Evolutionary conservation across 2,888 invertebrate species (phyloP).

Genomic region (Drosophila flavopinicola): DNA sequence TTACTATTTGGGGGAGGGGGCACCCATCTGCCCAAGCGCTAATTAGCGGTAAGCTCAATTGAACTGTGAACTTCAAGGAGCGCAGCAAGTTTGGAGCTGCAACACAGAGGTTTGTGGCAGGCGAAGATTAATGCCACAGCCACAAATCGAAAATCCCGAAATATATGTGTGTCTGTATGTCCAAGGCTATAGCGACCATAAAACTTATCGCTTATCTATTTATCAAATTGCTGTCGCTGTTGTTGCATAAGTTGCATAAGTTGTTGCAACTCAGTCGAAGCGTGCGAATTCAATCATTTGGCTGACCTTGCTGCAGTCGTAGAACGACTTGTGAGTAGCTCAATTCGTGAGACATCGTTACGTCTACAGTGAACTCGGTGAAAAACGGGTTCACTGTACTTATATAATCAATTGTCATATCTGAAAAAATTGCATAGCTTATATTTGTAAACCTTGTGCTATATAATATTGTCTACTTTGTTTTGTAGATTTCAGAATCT

Average conservation of each 20-base stretch:
- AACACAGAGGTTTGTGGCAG: conserved; percentile 25
- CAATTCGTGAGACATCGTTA: conserved; percentile 17
- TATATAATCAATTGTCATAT: too few species aligned
- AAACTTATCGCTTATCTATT: conserved; percentile 66
- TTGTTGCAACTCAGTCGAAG: conserved; percentile 30
- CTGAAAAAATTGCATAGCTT: too few species aligned
- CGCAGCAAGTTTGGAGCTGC: conserved; percentile 12
- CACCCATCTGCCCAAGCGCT: conserved; percentile 26
- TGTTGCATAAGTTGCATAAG: conserved; percentile 36
- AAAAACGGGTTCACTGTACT: not conserved
- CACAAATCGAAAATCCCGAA: conserved; percentile 28
- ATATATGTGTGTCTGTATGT: not conserved
- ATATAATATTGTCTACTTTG: too few species aligned
- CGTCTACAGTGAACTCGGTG: conserved; percentile 13
- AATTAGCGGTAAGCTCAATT: conserved; percentile 74
- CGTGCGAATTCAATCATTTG: conserved; percentile 20
- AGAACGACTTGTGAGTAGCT: conserved; percentile 8
- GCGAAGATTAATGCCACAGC: conserved; percentile 47
- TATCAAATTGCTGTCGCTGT: conserved; percentile 48
- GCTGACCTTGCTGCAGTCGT: conserved; percentile 37
- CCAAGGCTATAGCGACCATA: conserved; percentile 51
- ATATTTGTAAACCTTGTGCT: too few species aligned
- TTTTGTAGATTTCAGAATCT: too few species aligned
- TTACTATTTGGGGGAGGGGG: too few species aligned
- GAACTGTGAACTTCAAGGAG: conserved; percentile 70